A percentile compares a stretch with the other conserved stretches of the same genome.
These are phyloP conservation scores for Heterohyrax brucei DNA, from an alignment of 2,797 vertebrate species.

Conservation along the genomic window DNA sequence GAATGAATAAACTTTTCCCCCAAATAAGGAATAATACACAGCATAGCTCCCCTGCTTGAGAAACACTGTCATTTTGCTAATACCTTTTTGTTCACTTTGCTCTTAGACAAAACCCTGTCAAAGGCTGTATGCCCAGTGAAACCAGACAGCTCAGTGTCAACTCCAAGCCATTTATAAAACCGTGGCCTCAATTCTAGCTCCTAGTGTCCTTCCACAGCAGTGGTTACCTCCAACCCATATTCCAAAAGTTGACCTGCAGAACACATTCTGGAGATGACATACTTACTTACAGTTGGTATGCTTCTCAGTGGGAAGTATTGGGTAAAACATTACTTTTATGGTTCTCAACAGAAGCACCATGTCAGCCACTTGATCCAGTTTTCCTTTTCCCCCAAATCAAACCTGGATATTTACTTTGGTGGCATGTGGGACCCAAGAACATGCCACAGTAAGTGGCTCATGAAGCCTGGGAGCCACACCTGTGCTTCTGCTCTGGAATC, in stretches of 20 bases:
- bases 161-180: not conserved
- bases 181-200: not conserved
- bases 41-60: not conserved
- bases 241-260: conserved; percentile 30
- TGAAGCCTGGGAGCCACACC: not conserved
- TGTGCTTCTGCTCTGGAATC: not conserved
- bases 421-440: not conserved
- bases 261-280: conserved; percentile 38
- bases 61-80: not conserved
- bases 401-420: not conserved
- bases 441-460: not conserved
- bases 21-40: not conserved
- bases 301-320: conserved; percentile 42
- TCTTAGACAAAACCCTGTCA: not conserved
- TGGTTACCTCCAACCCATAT: not conserved
- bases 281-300: conserved; percentile 58
- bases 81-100: conserved; percentile 55
- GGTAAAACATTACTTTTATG: conserved; percentile 39
- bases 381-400: conserved; percentile 43
- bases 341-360: not conserved
- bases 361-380: not conserved
- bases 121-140: not conserved
- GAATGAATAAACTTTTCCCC: not conserved
- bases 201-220: not conserved
- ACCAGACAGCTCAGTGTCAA: not conserved